Evolutionary conservation across 2,113 vertebrate genomes (phyloP), one percentile per base, ranked within the genome.

Genomic region (Triplophysa siluroides): DNA sequence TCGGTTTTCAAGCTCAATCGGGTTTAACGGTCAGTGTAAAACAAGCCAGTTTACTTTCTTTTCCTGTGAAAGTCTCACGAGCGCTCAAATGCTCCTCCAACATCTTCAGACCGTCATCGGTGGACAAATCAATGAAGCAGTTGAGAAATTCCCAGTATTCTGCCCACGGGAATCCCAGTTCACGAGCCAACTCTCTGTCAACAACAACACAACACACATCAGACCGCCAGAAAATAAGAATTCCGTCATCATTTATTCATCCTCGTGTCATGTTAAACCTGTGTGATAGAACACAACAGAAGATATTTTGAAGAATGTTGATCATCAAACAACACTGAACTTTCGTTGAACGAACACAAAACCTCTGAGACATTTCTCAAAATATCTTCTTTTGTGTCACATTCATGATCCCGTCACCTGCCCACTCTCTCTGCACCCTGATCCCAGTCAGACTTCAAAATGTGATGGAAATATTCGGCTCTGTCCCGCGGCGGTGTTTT

Each of bases 141-240:
- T 93, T 95, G 86, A 99, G 91, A 86, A 99, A 99, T 87, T 97
- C 96, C 98, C 98, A 99, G 91, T 96, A 96, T 86, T 99, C 98
- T 65, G 95, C 94, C 98, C 98, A 99, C 0, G 96, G 96, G 83
- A 95, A 94, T 68, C 93, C 95, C 92, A 93, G 90, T 73, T 95
- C 94, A 87, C 92, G 96, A 85, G 98, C 97, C 86, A 99, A 90
- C 85, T 97, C 93, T 91, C 98, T 99, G 92, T 63, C 85, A 87
- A 86, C 29, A 29, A 29, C 29, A 29, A 29, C 87, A 91, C 78
- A 50, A 47, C 52, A 2, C 0, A 50, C 58, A 47, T 29, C 29
- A 29, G 29, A 29, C 4, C 29, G 29, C 29, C 29, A 29, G 29
- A 29, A 29, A 29, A 29, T 29, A 29, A 29, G 29, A 29, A 29